Evolutionary conservation across 1,140 invertebrate species (phyloP), one percentile per base, ranked within the genome.

Genomic region (Bombus fervidus): DNA sequence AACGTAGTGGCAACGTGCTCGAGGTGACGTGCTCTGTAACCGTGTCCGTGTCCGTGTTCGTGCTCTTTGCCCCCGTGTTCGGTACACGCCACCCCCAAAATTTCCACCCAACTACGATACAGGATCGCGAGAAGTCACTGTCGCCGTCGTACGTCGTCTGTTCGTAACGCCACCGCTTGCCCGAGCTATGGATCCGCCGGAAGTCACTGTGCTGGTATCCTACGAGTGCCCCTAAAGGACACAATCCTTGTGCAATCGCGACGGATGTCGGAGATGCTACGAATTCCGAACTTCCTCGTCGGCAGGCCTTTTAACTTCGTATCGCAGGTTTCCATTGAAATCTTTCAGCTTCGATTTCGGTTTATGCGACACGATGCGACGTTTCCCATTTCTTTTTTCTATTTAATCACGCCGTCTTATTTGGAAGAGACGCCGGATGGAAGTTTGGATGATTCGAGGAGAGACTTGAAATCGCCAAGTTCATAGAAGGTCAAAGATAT

Each of bases 141-240:
- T 47, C 12, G 39, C 43, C n/a, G 31, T 83, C n/a, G 37, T 43
- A 66, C 64, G 53, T 79, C 25, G 59, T 2, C 47, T 53, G 47
- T 80, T 47, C 57, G 66, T 72, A 72, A 80, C 83, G 76, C 68
- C 83, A 47, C 68, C 68, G 68, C 10, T 39, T 34, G 28, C 59
- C 74, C 57, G 31, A 72, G 78, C 76, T 85, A 85, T 85, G 77
- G 83, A 85, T 85, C 68, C 83, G 57, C 68, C 83, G 68, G 83
- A 66, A 78, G 39, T 59, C 75, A 79, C 31, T 43, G 73, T 57
- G n/a, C 59, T 57, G n/a, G 37, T 59, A 37, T 43, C 37, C 66
- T 47, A 79, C 82, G 64, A 78, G 64, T 37, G n/a, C 10, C 83
- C 47, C 47, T 79, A 41, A 80, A 43, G 25, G 75, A 76, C 57